Evolutionary conservation across 2,113 vertebrate genomes (phyloP).

Genomic region (Tonatia bakeri): DNA sequence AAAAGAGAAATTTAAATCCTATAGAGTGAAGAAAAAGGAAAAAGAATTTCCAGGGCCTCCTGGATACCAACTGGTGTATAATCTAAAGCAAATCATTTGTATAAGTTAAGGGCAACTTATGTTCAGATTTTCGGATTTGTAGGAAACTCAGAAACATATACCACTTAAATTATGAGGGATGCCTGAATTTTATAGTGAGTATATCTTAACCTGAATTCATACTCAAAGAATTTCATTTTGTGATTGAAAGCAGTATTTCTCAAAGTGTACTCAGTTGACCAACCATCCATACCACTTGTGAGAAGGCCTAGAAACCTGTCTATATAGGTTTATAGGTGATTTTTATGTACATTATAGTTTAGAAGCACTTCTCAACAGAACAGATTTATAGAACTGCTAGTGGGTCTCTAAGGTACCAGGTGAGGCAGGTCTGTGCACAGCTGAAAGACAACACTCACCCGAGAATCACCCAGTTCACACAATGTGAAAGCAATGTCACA

Average conservation of each 20-base stretch:
- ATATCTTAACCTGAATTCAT: background rate
- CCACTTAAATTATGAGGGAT: background rate
- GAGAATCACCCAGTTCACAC: background rate
- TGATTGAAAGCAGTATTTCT: background rate
- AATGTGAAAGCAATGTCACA: background rate
- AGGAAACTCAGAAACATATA: background rate
- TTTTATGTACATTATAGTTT: background rate
- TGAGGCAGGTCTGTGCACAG: background rate
- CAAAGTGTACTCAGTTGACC: background rate
- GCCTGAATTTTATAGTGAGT: slow-evolving; percentile 21
- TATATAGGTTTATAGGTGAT: background rate
- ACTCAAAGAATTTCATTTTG: slow-evolving; percentile 31
- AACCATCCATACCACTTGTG: background rate
- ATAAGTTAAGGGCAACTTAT: background rate
- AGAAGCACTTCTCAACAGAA: background rate
- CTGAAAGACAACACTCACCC: background rate
- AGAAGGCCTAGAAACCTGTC: background rate
- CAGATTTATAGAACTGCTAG: background rate
- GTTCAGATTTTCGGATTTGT: slow-evolving; percentile 28
- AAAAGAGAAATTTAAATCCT: background rate
- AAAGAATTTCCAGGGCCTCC: background rate
- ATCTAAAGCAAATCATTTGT: background rate
- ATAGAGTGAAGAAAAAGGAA: background rate
- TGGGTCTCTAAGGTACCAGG: background rate
- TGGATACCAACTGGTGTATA: background rate